These are phyloP conservation scores for Hydropsyche betteni DNA, from an alignment of 2,888 invertebrate species.

Conservation along the genomic window DNA sequence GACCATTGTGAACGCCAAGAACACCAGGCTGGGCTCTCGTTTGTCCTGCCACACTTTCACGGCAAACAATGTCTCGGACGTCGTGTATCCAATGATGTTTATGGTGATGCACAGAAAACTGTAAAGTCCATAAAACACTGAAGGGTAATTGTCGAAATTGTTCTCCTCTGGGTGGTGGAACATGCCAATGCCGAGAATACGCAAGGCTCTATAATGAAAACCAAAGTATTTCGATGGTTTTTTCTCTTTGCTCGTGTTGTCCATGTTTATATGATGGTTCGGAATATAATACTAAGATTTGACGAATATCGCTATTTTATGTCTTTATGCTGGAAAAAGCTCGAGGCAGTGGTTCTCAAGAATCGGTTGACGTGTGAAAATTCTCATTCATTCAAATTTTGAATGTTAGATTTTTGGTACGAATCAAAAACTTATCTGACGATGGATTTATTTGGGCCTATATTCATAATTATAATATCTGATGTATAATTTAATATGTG, in stretches of 20 bases:
- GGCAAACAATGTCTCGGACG: constrained; percentile 44
- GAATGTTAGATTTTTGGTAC: too few relatives aligned
- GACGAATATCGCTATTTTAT: too few relatives aligned
- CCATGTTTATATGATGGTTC: too few relatives aligned
- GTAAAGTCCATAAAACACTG: constrained; percentile 39
- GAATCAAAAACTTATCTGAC: too few relatives aligned
- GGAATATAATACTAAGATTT: too few relatives aligned
- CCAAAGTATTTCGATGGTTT: constrained; percentile 41
- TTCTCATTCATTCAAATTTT: too few relatives aligned
- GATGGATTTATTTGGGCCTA: too few relatives aligned
- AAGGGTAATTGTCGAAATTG: constrained; percentile 49
- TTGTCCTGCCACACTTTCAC: constrained; percentile 44
- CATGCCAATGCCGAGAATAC: constrained; percentile 47
- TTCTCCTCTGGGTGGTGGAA: constrained; percentile 48
- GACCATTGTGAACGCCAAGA: constrained; percentile 43
- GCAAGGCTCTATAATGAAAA: constrained; percentile 46
- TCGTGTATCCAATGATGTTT: constrained; percentile 46
- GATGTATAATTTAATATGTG: too few relatives aligned
- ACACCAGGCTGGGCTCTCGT: constrained; percentile 43
- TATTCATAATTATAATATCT: too few relatives aligned
- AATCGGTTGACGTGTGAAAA: too few relatives aligned
- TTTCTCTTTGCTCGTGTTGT: not conserved
- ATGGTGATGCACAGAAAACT: constrained; percentile 39
- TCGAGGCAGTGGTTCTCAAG: too few relatives aligned
- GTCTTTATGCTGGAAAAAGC: too few relatives aligned